Evolutionary conservation across 2,797 vertebrate genomes (phyloP).

Genomic region (Fratercula arctica): DNA sequence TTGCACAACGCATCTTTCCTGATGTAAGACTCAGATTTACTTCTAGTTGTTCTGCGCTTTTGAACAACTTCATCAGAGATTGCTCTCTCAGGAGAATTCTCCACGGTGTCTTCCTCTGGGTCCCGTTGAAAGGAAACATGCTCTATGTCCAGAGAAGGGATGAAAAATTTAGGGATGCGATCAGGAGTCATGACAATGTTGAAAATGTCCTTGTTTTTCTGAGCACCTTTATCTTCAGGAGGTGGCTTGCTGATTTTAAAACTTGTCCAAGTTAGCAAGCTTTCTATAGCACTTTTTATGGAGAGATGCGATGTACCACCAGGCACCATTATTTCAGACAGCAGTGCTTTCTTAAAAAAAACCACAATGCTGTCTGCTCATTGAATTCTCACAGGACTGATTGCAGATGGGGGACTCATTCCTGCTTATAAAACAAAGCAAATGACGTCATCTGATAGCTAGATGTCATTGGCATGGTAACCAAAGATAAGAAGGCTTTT

Average conservation of each 20-base stretch:
- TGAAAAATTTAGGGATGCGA: conserved; percentile 72
- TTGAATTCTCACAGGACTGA: conserved; percentile 34
- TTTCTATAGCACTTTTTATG: conserved; percentile 52
- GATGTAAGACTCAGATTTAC: conserved; percentile 46
- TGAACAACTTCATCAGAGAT: background rate
- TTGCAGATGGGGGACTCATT: conserved; percentile 10
- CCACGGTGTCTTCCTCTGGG: background rate
- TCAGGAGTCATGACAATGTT: conserved; percentile 68
- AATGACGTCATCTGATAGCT: conserved; percentile 32
- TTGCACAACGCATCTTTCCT: background rate
- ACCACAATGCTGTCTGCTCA: background rate
- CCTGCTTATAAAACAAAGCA: conserved; percentile 68
- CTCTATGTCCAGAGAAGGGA: conserved; percentile 60
- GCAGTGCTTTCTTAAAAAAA: background rate
- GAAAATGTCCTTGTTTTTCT: conserved; percentile 66
- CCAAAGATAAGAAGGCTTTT: conserved; percentile 67
- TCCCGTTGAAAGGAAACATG: conserved; percentile 18
- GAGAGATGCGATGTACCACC: conserved; percentile 16
- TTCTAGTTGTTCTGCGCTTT: conserved; percentile 19
- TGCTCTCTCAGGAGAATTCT: background rate
- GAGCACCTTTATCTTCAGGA: conserved; percentile 21
- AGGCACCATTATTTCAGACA: conserved; percentile 54
- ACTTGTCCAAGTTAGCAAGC: conserved; percentile 49
- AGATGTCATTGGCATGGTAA: conserved; percentile 73
- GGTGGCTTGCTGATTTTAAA: conserved; percentile 38